These are phyloP conservation scores for Siderastrea siderea DNA, from an alignment of 92 coral and sea anemone genomes.

Conservation along the genomic window DNA sequence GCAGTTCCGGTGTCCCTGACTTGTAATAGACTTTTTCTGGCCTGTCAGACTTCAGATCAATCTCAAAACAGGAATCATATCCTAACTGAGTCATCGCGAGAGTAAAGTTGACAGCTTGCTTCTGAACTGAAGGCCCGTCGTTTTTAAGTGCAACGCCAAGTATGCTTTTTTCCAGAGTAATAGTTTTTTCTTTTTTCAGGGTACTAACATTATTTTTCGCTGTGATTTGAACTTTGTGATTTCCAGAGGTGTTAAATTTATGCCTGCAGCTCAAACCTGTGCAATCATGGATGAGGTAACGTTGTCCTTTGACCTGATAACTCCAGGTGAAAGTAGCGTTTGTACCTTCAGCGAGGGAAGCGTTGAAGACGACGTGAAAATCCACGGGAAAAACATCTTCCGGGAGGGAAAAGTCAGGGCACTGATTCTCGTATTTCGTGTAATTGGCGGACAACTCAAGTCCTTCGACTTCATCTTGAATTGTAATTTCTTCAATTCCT, in stretches of 20 bases:
- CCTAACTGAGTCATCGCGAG: conserved; percentile 41
- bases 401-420: background rate
- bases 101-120: conserved; percentile 38
- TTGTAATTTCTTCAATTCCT: background rate
- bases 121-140: conserved; percentile 52
- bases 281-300: background rate
- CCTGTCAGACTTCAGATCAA: conserved; percentile 1
- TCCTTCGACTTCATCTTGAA: conserved; percentile 61
- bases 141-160: conserved; percentile 27
- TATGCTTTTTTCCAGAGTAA: conserved; percentile 49
- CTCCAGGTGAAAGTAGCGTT: conserved; percentile 73
- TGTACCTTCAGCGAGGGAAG: conserved; percentile 71
- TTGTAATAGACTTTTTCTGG: background rate
- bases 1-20: background rate
- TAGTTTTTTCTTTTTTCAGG: background rate
- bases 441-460: background rate
- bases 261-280: conserved; percentile 31
- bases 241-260: conserved; percentile 58
- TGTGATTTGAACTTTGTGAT: conserved; percentile 18
- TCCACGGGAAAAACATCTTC: conserved; percentile 58
- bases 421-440: background rate
- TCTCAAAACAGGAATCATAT: conserved; percentile 51
- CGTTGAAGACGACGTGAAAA: conserved; percentile 43
- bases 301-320: conserved; percentile 46
- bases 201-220: conserved; percentile 65